A percentile compares a stretch with the other conserved stretches of the same genome.
phyloP scores from a whole-genome alignment of 2,113 vertebrate species.

The Carassius gibelio region DNA sequence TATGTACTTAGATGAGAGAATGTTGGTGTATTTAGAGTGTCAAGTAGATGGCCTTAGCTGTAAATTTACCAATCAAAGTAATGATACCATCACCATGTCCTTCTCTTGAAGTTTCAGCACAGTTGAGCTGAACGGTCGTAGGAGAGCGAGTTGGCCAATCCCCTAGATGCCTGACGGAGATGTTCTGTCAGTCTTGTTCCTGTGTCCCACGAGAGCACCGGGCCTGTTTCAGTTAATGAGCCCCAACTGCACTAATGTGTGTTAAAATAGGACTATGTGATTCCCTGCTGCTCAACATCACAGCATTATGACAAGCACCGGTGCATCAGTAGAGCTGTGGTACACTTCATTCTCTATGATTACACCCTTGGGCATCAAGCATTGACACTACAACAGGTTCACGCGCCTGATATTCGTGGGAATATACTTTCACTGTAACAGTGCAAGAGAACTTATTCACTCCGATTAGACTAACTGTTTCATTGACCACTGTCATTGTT shows the following conservation, averaged over 20 bases:
- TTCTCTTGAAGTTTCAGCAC: slow-evolving; percentile 1
- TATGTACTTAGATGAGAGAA: neutral
- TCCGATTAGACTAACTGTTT: slow-evolving; percentile 1
- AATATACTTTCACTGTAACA: neutral
- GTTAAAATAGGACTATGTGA: slow-evolving; percentile 36
- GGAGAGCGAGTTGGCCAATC: neutral
- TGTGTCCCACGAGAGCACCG: neutral
- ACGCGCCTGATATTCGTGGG: neutral
- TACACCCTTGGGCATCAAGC: slow-evolving; percentile 34
- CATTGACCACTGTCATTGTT: slow-evolving; percentile 9
- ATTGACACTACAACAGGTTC: slow-evolving; percentile 32
- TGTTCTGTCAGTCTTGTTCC: slow-evolving; percentile 12
- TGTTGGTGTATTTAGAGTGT: neutral
- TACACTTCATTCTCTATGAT: slow-evolving; percentile 46
- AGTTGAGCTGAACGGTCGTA: neutral
- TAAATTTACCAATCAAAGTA: neutral
- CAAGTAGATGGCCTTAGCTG: neutral
- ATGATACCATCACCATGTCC: slow-evolving; percentile 4
- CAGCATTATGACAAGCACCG: slow-evolving; percentile 32
- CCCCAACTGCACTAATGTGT: slow-evolving; percentile 49
- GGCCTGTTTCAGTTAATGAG: slow-evolving; percentile 48
- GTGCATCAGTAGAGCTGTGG: neutral
- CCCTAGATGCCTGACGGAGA: neutral
- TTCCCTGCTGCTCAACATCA: slow-evolving; percentile 26
- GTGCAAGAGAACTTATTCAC: neutral